phyloP scores from a whole-genome alignment of 2,797 vertebrate species.

The Avahi laniger region DNA sequence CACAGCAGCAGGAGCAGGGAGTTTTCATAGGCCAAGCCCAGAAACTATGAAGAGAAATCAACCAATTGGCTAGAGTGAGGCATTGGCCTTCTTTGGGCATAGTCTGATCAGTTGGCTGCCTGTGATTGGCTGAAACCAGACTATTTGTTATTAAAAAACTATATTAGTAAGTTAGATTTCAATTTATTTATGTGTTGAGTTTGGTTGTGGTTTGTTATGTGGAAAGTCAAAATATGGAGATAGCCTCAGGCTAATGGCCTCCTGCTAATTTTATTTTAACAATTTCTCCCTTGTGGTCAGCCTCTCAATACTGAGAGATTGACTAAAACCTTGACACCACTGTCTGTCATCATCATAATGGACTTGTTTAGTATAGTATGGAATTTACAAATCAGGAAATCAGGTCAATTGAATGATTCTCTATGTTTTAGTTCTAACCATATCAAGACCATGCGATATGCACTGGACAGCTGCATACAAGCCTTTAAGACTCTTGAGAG shows the following conservation, averaged over 20 bases:
- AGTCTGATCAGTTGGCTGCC: background rate
- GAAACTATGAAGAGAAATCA: background rate
- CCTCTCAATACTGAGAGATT: background rate
- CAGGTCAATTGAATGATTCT: background rate
- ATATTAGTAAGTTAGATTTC: background rate
- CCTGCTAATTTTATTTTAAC: background rate
- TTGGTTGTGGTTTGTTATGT: background rate
- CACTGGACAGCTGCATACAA: background rate
- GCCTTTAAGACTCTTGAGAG: background rate
- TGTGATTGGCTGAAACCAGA: background rate
- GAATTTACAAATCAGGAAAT: background rate
- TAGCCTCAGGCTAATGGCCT: background rate
- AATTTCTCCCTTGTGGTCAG: background rate
- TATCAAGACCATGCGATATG: background rate
- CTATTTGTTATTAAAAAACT: background rate
- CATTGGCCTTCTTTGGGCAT: background rate
- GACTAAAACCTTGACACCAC: background rate
- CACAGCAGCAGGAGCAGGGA: background rate
- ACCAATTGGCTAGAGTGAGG: background rate
- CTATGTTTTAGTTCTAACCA: background rate
- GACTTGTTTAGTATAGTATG: background rate
- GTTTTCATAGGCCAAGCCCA: background rate
- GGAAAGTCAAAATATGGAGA: background rate
- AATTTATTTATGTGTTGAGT: background rate
- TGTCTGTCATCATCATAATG: background rate